A percentile compares a stretch with the other conserved stretches of the same genome.
phyloP scores from a whole-genome alignment of 2,888 invertebrate genomes.

The Zaprionus lineosus region DNA sequence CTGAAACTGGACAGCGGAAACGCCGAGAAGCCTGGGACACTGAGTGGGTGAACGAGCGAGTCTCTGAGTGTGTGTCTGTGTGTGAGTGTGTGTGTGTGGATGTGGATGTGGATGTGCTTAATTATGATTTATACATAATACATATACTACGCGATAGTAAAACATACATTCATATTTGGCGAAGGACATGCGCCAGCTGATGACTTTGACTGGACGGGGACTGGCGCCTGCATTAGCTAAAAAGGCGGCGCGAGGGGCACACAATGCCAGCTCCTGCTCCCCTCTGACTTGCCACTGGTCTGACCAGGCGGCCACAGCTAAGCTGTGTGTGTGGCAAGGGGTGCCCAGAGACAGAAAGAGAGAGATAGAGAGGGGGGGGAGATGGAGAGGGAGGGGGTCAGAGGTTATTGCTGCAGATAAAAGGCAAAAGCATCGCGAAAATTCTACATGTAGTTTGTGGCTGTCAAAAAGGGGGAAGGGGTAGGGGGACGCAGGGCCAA shows the following conservation, averaged over 20 bases:
- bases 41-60: too few species aligned
- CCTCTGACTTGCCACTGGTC: too few species aligned
- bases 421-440: constrained; percentile 49
- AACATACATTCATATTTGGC: constrained; percentile 16
- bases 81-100: constrained; percentile 22
- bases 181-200: constrained; percentile 12
- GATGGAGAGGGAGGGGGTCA: constrained; percentile 28
- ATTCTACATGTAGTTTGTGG: constrained; percentile 42
- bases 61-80: neutral
- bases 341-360: too few species aligned
- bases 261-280: neutral
- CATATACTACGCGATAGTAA: constrained; percentile 25
- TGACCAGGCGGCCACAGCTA: too few species aligned
- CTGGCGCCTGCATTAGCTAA: constrained; percentile 56
- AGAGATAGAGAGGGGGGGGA: too few species aligned
- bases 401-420: constrained; percentile 57
- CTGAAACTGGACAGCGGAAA: constrained; percentile 45
- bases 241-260: constrained; percentile 33
- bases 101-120: constrained; percentile 56
- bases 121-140: constrained; percentile 67
- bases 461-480: constrained; percentile 2
- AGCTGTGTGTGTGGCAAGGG: too few species aligned
- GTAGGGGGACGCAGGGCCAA: too few species aligned
- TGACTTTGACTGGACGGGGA: neutral
- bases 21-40: neutral